Conservation (phyloP, 2,888 invertebrate species). For the Galeopsomyia nigrocyanea region DNA sequence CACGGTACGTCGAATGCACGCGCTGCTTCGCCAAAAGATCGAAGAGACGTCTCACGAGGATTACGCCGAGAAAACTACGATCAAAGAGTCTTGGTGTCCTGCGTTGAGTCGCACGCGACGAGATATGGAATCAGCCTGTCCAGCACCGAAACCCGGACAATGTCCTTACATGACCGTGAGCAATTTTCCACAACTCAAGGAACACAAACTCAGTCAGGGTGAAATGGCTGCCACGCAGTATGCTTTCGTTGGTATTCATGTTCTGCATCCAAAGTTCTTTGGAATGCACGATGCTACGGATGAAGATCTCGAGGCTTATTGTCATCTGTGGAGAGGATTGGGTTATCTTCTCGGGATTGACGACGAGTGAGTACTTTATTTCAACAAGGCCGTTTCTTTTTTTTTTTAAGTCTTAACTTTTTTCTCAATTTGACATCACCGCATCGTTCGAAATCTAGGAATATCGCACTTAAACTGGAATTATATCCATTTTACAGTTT, state of each 20-base stretch:
- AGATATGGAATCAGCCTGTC: conserved; percentile 55
- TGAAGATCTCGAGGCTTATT: conserved; percentile 70
- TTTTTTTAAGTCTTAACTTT: background rate
- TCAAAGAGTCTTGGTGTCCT: conserved; percentile 54
- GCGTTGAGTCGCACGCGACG: conserved; percentile 1
- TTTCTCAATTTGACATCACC: no score
- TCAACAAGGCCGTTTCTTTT: no score
- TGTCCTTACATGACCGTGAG: conserved; percentile 57
- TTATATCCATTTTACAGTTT: conserved; percentile 50
- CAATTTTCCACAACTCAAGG: no score
- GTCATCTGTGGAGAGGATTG: conserved; percentile 71
- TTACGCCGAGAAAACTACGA: conserved; percentile 46
- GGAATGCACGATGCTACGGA: conserved; percentile 64
- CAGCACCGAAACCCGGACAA: conserved; percentile 50
- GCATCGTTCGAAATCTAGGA: no score
- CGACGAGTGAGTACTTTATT: conserved; percentile 62
- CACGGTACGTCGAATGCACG: conserved; percentile 69
- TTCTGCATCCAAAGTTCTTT: conserved; percentile 69
- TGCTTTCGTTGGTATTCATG: conserved; percentile 70
- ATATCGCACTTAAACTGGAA: no score
- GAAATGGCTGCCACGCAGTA: conserved; percentile 72
- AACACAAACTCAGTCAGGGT: conserved; percentile 69
- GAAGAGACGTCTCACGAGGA: conserved; percentile 48
- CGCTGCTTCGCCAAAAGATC: conserved; percentile 60
- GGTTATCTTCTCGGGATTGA: conserved; percentile 71